Evolutionary conservation across 1,140 invertebrate genomes (phyloP), one percentile per base, ranked within the genome.

Genomic region (Bathynomus jamesi): DNA sequence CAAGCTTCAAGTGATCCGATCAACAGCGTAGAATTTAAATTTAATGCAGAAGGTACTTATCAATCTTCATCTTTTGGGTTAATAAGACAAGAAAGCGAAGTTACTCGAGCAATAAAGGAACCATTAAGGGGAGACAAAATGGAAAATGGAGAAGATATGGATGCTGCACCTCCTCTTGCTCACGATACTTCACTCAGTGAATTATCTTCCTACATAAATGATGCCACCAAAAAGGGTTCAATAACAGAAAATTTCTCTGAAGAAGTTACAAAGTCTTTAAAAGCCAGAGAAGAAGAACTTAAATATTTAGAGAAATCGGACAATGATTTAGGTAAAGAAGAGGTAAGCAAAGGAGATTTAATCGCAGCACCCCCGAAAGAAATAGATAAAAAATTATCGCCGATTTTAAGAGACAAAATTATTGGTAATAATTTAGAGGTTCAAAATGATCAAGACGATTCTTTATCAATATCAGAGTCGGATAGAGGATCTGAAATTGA

Each of bases 401-500:
- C 25, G 11, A 10, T 25, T 21, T 24, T 28, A 28, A 66, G 25
- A 69, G 67, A 69, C 32, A 61, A 53, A 53, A 53, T 11, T 5
- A 53, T 11, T 5, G 21, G 2, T 53, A 53, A 53, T 53, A 11
- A 53, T 5, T 53, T 53, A 5, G 40, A 53, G 40, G 21, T 53
- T 53, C 40, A 53, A 5, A 53, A 76, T n/a, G 5, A 69, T 80
- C 3, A 81, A 1, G 87, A 88, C 24, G 82, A 86, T 13, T 84
- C 86, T 67, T 82, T 83, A 25, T 88, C 89, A 74, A 91, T 90
- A n/a, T 92, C 90, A 0, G 90, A 89, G 76, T 92, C 90, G 0
- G 91, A 92, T 79, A 82, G 85, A 10, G 89, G 89, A 78, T 88
- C 87, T 0, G 89, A 90, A 76, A 84, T 87, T 60, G 86, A 83